These are phyloP conservation scores for Drosophila kikkawai DNA, from an alignment of 1,140 invertebrate species.

Conservation along the genomic window DNA sequence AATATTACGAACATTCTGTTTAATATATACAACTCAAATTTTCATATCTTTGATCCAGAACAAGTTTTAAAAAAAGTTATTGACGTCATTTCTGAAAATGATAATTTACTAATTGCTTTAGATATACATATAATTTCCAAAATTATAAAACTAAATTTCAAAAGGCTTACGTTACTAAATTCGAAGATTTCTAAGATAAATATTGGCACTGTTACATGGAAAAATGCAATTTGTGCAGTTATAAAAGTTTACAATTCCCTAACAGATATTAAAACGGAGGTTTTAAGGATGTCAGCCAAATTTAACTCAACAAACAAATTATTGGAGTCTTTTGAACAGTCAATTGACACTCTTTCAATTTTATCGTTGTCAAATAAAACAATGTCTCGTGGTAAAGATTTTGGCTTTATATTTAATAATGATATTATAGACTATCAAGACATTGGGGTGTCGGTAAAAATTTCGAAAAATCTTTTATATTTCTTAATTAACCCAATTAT, in stretches of 20 bases:
- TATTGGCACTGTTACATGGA: conserved; percentile 7
- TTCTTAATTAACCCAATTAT: conserved; percentile 86
- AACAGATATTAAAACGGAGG: conserved; percentile 84
- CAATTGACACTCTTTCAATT: conserved; percentile 64
- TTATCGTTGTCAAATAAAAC: conserved; percentile 9
- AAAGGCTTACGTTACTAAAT: background rate
- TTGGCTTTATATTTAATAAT: conserved; percentile 6
- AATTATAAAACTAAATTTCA: conserved; percentile 65
- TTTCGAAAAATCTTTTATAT: conserved; percentile 85
- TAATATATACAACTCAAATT: conserved; percentile 34
- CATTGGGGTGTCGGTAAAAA: conserved; percentile 53
- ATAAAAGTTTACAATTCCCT: conserved; percentile 86
- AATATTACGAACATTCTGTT: conserved; percentile 54
- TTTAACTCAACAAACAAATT: conserved; percentile 87
- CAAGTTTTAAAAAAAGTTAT: conserved; percentile 39
- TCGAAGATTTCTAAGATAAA: background rate
- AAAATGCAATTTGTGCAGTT: conserved; percentile 79
- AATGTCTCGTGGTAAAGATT: background rate
- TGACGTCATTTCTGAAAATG: conserved; percentile 50
- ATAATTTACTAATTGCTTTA: conserved; percentile 84
- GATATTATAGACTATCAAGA: conserved; percentile 62
- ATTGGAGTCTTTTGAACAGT: conserved; percentile 85
- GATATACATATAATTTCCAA: conserved; percentile 86
- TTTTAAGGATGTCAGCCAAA: conserved; percentile 85
- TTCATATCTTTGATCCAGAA: conserved; percentile 28